Conservation (phyloP, 2,888 invertebrate species). For the Oscheius sp. region DNA sequence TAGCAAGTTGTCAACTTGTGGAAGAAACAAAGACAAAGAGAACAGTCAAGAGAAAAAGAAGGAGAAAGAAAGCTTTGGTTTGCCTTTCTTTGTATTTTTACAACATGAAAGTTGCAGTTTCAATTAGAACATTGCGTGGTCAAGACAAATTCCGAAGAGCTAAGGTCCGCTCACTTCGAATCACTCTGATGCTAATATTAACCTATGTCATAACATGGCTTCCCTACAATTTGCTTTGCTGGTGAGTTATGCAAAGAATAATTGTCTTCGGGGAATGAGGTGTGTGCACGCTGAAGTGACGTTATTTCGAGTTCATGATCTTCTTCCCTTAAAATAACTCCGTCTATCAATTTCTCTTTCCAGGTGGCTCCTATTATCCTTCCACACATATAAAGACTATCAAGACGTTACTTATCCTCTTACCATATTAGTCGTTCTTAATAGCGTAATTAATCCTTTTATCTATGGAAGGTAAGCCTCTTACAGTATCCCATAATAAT, state of each 20-base stretch:
- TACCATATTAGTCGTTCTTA: constrained; percentile 61
- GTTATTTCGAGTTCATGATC: neutral
- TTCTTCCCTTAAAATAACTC: neutral
- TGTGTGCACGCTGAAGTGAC: neutral
- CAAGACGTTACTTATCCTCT: constrained; percentile 58
- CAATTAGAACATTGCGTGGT: constrained; percentile 53
- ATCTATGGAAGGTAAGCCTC: constrained; percentile 58
- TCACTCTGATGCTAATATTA: constrained; percentile 63
- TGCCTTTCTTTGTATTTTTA: neutral
- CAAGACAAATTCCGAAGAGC: constrained; percentile 62
- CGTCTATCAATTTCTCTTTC: constrained; percentile 4
- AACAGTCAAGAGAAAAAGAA: constrained; percentile 18
- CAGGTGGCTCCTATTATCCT: constrained; percentile 60
- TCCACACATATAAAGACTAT: constrained; percentile 51
- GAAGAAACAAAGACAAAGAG: constrained; percentile 32
- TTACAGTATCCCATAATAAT: neutral
- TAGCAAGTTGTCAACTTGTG: constrained; percentile 55
- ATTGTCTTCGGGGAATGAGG: constrained; percentile 14
- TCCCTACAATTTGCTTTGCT: constrained; percentile 64
- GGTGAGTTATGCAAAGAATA: constrained; percentile 41
- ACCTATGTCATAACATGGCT: constrained; percentile 65
- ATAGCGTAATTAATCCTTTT: constrained; percentile 65
- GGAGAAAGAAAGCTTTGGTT: constrained; percentile 47
- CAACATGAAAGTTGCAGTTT: constrained; percentile 46
- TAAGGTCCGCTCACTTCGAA: constrained; percentile 58